phyloP scores from a whole-genome alignment of 2,113 vertebrate species.

The Agapornis roseicollis region DNA sequence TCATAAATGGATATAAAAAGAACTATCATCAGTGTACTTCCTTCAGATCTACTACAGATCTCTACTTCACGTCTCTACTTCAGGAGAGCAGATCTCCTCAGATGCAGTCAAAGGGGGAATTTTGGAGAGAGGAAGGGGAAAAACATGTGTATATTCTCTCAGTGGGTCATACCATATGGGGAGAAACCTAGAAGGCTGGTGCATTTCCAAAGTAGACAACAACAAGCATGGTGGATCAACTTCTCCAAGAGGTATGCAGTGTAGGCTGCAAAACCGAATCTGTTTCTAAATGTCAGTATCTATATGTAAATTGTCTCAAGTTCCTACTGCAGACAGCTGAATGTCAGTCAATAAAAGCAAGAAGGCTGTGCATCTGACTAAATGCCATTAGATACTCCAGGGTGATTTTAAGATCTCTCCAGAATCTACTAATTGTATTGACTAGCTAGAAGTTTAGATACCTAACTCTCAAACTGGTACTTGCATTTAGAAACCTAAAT shows the following conservation, averaged over 20 bases:
- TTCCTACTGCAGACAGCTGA: not conserved
- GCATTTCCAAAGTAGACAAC: not conserved
- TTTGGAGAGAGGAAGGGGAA: not conserved
- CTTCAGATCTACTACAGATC: not conserved
- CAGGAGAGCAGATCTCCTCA: not conserved
- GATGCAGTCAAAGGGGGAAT: not conserved
- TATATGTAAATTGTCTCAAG: not conserved
- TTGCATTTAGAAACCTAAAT: not conserved
- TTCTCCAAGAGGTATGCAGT: not conserved
- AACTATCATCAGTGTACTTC: not conserved
- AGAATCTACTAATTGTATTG: not conserved
- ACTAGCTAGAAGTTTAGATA: not conserved
- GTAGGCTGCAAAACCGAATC: not conserved
- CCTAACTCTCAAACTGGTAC: not conserved
- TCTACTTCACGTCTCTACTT: not conserved
- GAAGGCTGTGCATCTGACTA: not conserved
- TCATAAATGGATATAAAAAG: not conserved
- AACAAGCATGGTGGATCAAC: rapidly evolving
- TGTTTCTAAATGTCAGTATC: not conserved
- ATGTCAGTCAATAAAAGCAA: not conserved
- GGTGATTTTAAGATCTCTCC: not conserved
- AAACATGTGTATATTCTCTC: not conserved
- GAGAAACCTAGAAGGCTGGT: not conserved
- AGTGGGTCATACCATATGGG: not conserved
- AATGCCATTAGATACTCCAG: not conserved